Evolutionary conservation across 2,888 invertebrate species (phyloP).

Genomic region (Rhaphigaster nebulosa): DNA sequence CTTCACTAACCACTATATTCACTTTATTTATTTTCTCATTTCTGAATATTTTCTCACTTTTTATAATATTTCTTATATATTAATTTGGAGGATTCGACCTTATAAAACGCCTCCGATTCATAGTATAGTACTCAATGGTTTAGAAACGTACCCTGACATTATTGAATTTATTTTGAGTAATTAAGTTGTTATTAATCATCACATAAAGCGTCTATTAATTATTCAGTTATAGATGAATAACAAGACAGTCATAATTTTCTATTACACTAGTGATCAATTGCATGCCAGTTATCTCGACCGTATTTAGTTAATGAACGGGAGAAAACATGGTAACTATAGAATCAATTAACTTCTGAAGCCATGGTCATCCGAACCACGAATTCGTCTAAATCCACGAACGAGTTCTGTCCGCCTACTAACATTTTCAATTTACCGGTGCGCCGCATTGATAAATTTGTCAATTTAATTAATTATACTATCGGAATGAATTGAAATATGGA

Average conservation of each 20-base stretch:
- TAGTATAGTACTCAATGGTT: too few relatives aligned
- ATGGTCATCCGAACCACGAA: not conserved
- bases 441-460: not conserved
- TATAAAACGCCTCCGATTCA: too few relatives aligned
- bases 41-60: too few relatives aligned
- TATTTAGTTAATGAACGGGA: not conserved
- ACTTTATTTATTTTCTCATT: too few relatives aligned
- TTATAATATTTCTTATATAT: too few relatives aligned
- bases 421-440: not conserved
- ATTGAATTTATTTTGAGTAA: not conserved
- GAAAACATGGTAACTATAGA: not conserved
- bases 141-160: too few relatives aligned
- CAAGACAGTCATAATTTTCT: not conserved
- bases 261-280: not conserved
- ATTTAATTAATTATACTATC: not conserved
- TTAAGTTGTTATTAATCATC: not conserved
- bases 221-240: not conserved
- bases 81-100: too few relatives aligned
- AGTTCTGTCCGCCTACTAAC: not conserved
- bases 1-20: too few relatives aligned
- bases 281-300: not conserved
- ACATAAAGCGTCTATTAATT: not conserved
- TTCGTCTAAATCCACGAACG: not conserved
- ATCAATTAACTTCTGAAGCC: not conserved
- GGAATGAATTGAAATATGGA: not conserved